Evolutionary conservation across 2,113 vertebrate species (phyloP).

Genomic region (Petrocephalus zakoni): DNA sequence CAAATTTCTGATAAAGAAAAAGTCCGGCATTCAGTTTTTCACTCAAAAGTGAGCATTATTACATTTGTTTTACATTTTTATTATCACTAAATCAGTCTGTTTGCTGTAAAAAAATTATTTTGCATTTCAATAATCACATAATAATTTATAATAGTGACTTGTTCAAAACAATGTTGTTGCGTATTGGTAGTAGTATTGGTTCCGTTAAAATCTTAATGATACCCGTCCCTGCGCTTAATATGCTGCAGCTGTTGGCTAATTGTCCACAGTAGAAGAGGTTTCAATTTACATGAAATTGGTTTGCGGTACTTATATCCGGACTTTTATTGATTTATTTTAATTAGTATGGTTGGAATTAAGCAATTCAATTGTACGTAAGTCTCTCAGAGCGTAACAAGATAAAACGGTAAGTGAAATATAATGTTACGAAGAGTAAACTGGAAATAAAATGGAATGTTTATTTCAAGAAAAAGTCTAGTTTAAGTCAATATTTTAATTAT

Average conservation of each 20-base stretch:
- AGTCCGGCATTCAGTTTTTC: no score
- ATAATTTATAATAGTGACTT: no score
- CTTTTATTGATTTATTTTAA: not conserved
- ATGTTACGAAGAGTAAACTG: not conserved
- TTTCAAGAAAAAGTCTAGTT: not conserved
- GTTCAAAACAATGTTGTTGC: no score
- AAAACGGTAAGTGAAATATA: not conserved
- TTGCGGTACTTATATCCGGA: not conserved
- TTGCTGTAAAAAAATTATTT: no score
- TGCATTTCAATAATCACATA: no score
- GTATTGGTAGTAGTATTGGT: no score
- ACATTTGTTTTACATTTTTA: no score
- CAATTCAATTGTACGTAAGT: not conserved
- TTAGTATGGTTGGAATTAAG: not conserved
- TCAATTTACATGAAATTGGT: not conserved
- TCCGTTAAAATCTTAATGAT: no score
- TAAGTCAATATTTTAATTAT: not conserved
- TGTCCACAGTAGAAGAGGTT: not conserved
- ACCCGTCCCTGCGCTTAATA: not conserved
- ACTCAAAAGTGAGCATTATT: no score
- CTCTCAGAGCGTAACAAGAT: not conserved
- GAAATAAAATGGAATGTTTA: not conserved
- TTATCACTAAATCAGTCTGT: no score
- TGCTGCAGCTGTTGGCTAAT: not conserved
- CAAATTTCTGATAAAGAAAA: no score